Percentiles rank a stretch among this genome's conserved stretches.
These are phyloP conservation scores for Ostrea edulis DNA, from an alignment of 1,140 invertebrate genomes.

Conservation along the genomic window DNA sequence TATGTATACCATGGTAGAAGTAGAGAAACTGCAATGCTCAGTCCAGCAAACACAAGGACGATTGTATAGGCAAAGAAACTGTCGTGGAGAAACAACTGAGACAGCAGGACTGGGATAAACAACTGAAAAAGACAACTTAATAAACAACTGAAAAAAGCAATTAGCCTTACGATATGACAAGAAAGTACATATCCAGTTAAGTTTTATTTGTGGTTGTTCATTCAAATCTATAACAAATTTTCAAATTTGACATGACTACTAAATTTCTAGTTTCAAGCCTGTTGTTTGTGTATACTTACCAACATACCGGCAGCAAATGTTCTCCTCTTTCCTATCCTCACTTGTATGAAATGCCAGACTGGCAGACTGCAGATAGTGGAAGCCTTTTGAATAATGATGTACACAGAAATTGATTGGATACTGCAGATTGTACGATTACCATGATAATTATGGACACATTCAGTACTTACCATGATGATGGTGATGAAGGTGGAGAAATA, in stretches of 20 bases:
- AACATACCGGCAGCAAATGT: conserved; percentile 74
- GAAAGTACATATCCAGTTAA: too few species aligned
- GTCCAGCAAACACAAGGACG: conserved; percentile 65
- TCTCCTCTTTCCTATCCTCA: conserved; percentile 74
- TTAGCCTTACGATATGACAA: neutral
- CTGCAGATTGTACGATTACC: neutral
- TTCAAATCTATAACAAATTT: too few species aligned
- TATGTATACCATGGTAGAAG: conserved; percentile 72
- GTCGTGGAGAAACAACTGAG: conserved; percentile 66
- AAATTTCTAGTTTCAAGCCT: too few species aligned
- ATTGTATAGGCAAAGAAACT: conserved; percentile 57
- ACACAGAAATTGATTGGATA: neutral
- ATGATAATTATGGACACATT: neutral
- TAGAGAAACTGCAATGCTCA: conserved; percentile 67
- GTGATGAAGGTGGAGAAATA: conserved; percentile 72
- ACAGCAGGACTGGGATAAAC: conserved; percentile 64
- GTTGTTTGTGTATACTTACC: conserved; percentile 62
- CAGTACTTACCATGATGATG: conserved; percentile 69
- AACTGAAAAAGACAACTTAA: conserved; percentile 57
- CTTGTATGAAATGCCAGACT: conserved; percentile 69
- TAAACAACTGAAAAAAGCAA: neutral
- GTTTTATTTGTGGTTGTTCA: neutral
- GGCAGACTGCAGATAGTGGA: conserved; percentile 73
- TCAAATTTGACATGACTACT: too few species aligned
- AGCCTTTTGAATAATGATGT: conserved; percentile 60